These are phyloP conservation scores for Spisula subtruncata DNA, from an alignment of 2,888 invertebrate species.

Conservation along the genomic window DNA sequence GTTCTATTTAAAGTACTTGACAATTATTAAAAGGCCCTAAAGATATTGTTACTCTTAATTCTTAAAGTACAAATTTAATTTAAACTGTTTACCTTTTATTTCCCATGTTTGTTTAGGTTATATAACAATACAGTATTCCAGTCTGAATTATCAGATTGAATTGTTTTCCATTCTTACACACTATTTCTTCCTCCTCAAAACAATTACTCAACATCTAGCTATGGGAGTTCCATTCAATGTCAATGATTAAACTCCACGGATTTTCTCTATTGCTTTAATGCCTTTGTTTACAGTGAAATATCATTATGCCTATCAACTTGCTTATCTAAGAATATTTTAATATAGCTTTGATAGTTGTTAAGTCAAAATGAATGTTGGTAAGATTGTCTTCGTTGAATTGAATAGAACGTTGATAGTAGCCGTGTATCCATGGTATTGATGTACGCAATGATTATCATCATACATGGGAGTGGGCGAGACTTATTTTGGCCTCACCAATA, in stretches of 20 bases:
- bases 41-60: too few species aligned
- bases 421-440: conserved; percentile 19
- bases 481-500: conserved; percentile 37
- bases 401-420: conserved; percentile 1
- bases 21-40: too few species aligned
- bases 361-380: not conserved
- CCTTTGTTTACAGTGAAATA: not conserved
- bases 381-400: conserved; percentile 1
- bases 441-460: conserved; percentile 38
- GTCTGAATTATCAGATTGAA: not conserved
- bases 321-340: not conserved
- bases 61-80: not conserved
- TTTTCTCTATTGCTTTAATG: not conserved
- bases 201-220: not conserved
- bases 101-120: not conserved
- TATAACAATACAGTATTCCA: not conserved
- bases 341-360: not conserved
- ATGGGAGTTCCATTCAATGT: not conserved
- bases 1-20: too few species aligned
- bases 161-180: not conserved
- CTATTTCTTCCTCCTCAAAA: not conserved
- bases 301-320: not conserved
- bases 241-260: not conserved
- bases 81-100: not conserved
- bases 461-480: conserved; percentile 32